A percentile compares a stretch with the other conserved stretches of the same genome.
phyloP scores from a whole-genome alignment of 2,888 invertebrate species.

The Campopleginae sp. region DNA sequence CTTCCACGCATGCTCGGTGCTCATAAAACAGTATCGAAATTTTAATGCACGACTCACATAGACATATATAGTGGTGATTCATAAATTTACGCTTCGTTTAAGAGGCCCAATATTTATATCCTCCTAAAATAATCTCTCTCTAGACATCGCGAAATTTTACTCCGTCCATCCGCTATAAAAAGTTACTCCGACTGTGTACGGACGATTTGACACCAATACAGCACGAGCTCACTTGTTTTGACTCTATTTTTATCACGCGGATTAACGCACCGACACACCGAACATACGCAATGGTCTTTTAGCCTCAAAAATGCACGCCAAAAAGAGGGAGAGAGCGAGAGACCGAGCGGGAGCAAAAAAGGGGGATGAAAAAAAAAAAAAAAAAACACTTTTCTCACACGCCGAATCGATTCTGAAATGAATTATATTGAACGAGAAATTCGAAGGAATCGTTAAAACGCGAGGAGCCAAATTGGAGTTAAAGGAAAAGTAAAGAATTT shows the following conservation, averaged over 20 bases:
- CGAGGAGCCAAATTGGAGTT: background rate
- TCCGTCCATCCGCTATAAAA: background rate
- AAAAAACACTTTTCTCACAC: conserved; percentile 25
- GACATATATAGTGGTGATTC: background rate
- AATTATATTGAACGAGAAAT: conserved; percentile 15
- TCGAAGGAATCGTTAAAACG: background rate
- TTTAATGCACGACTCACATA: conserved; percentile 12
- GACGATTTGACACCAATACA: background rate
- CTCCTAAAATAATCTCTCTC: conserved; percentile 44
- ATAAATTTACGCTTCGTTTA: conserved; percentile 42
- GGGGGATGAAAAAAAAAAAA: background rate
- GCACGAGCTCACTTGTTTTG: conserved; percentile 50
- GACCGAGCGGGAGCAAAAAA: background rate
- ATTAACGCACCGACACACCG: conserved; percentile 57
- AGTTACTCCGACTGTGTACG: background rate
- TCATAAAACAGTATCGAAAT: conserved; percentile 19
- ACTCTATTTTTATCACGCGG: conserved; percentile 31
- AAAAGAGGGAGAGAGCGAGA: background rate
- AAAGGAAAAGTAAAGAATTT: background rate
- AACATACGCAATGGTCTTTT: background rate
- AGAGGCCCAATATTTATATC: conserved; percentile 62
- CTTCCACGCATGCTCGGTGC: conserved; percentile 27
- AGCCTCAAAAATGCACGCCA: background rate
- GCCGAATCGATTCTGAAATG: conserved; percentile 41
- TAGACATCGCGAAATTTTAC: background rate